Percentiles rank a stretch among this genome's conserved stretches.
phyloP scores from a whole-genome alignment of 2,113 vertebrate species.

The Chiloscyllium plagiosum region DNA sequence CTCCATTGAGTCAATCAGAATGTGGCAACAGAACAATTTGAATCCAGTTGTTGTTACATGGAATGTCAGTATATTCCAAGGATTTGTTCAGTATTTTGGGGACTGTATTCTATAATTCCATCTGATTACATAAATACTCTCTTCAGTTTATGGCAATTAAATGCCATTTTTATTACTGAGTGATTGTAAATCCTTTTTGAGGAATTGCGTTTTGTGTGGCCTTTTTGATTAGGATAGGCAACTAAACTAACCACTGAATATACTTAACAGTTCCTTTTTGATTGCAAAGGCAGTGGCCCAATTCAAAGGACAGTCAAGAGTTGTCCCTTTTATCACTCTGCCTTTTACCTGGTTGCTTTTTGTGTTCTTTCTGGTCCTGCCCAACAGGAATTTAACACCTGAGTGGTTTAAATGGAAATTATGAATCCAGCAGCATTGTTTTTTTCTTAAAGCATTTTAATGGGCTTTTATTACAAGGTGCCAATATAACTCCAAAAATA shows the following conservation, averaged over 20 bases:
- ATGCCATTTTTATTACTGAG: background rate
- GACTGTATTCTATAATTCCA: background rate
- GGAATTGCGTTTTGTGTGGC: background rate
- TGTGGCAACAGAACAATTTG: background rate
- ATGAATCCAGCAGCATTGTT: background rate
- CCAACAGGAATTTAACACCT: background rate
- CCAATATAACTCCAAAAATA: background rate
- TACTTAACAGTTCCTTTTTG: background rate
- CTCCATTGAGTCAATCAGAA: background rate
- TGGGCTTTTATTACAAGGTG: background rate
- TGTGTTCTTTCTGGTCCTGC: background rate
- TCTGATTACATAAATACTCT: background rate
- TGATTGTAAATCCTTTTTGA: background rate
- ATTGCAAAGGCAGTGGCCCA: background rate
- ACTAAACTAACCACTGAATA: background rate
- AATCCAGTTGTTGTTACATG: conserved; percentile 1
- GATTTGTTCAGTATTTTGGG: background rate
- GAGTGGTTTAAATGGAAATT: background rate
- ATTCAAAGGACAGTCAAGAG: background rate
- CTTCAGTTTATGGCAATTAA: background rate
- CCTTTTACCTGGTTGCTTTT: background rate
- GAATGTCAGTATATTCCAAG: background rate
- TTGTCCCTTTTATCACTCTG: background rate
- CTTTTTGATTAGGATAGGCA: background rate
- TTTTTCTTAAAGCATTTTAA: background rate